A percentile compares a stretch with the other conserved stretches of the same genome.
phyloP scores from a whole-genome alignment of 2,797 vertebrate species.

The Sphaeramia orbicularis region DNA sequence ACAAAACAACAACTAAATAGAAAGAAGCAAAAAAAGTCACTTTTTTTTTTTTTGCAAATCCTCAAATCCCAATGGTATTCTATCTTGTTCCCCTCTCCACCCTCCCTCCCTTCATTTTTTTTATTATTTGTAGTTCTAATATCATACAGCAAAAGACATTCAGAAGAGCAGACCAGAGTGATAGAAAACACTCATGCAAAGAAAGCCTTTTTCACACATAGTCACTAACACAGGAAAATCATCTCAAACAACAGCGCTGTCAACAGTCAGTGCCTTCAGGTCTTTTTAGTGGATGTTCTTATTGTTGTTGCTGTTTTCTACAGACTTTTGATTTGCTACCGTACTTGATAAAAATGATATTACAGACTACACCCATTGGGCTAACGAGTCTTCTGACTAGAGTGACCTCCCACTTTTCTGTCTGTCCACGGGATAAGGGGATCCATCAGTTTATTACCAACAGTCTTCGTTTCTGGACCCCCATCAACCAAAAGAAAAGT shows the following conservation, averaged over 20 bases:
- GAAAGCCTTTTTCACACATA: constrained; percentile 79
- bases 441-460: constrained; percentile 66
- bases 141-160: constrained; percentile 82
- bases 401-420: constrained; percentile 38
- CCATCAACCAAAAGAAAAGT: constrained; percentile 57
- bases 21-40: constrained; percentile 61
- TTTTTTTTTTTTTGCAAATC: constrained; percentile 36
- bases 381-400: constrained; percentile 61
- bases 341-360: constrained; percentile 75
- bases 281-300: constrained; percentile 77
- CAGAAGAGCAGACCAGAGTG: constrained; percentile 80
- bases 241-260: constrained; percentile 73
- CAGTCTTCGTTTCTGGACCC: constrained; percentile 64
- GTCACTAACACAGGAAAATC: constrained; percentile 80
- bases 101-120: constrained; percentile 7
- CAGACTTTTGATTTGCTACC: constrained; percentile 83
- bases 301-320: constrained; percentile 68
- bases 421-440: constrained; percentile 47
- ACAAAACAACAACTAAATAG: constrained; percentile 50
- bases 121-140: constrained; percentile 33
- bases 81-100: constrained; percentile 30
- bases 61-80: constrained; percentile 49
- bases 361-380: constrained; percentile 53
- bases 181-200: constrained; percentile 91
- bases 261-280: constrained; percentile 93